Evolutionary conservation across 1,140 invertebrate species (phyloP), one percentile per base, ranked within the genome.

Genomic region (Hydropsyche tenuis): DNA sequence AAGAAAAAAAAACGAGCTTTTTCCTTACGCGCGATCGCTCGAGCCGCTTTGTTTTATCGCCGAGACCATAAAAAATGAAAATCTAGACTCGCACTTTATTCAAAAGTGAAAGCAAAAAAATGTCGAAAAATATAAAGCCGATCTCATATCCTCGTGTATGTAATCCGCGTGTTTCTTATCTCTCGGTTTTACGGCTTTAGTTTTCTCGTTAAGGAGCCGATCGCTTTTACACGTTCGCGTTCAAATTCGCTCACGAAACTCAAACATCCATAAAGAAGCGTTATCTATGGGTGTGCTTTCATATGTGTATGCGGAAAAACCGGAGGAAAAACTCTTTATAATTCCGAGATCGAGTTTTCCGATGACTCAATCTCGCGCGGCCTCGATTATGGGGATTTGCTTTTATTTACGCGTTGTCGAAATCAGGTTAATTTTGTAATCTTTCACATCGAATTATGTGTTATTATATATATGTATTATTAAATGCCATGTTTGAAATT

Each of bases 201-300:
- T 70, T 70, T 70, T 56, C 68, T 70, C 68, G 68, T 70, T 70
- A 56, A 56, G 68, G 48, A 7, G 18, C 22, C 25, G 68, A 70
- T 70, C 12, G 68, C 27, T 70, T 70, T 56, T 37, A 53, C 66
- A 69, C 22, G 66, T 53, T 37, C 20, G 7, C 22, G 23, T 23
- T 9, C 12, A 70, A 70, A 70, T 70, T 56, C 37, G 53, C 30
- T 9, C 30, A 37, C 63, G 22, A 37, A 27, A 63, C 12, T 9
- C 48, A 20, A 53, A 53, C 48, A 53, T 53, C 48, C 16, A 53
- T 53, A 53, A 53, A 53, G 18, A 53, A 9, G 3, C 30, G 30
- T 37, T 37, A 37, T 37, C 3, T 37, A 37, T 37, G 30, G 30
- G 9, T 37, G 9, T 4, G 9, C 9, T 37, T 3, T 3, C 3